These are phyloP conservation scores for Thamnophis elegans DNA, from an alignment of 2,797 vertebrate species.

Conservation along the genomic window DNA sequence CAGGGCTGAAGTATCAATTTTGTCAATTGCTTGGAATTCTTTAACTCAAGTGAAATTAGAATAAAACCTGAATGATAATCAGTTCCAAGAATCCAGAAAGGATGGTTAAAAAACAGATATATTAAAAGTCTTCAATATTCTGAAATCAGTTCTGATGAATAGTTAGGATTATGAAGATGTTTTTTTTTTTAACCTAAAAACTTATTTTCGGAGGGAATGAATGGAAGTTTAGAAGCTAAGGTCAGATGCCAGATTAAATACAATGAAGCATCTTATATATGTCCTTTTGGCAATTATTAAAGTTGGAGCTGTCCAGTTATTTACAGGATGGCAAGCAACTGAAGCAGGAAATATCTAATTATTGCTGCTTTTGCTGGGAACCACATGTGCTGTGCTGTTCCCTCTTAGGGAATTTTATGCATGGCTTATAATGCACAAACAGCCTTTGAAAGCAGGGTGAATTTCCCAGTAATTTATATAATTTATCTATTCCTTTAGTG, in stretches of 20 bases:
- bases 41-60: not conserved
- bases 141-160: not conserved
- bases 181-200: not conserved
- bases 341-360: slow-evolving; percentile 19
- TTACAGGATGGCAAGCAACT: not conserved
- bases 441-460: not conserved
- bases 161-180: not conserved
- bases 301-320: not conserved
- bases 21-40: not conserved
- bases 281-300: not conserved
- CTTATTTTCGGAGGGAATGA: not conserved
- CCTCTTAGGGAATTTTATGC: too few species aligned
- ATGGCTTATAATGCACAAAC: not conserved
- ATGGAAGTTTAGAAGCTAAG: not conserved
- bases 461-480: not conserved
- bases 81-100: not conserved
- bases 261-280: accelerated
- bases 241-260: accelerated
- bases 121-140: not conserved
- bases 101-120: not conserved
- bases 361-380: not conserved
- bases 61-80: not conserved
- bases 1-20: not conserved
- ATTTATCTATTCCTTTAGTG: not conserved
- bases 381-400: not conserved